Percentiles rank a stretch among this genome's conserved stretches.
phyloP scores from a whole-genome alignment of 2,797 vertebrate species.

The Astyanax mexicanus region DNA sequence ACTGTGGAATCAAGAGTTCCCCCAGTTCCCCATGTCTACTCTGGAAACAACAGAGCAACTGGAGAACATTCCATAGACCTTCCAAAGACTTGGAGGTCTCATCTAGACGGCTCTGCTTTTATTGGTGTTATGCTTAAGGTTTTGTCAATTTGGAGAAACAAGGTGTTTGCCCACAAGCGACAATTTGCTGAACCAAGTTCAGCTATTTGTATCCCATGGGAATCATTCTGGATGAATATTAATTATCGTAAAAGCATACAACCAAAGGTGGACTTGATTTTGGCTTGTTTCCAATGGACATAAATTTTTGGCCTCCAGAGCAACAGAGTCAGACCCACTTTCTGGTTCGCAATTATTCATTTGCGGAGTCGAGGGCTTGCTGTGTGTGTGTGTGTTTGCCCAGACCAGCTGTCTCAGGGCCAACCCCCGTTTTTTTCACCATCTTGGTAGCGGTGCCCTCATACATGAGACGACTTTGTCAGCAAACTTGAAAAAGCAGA shows the following conservation, averaged over 20 bases:
- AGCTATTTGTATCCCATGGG: neutral
- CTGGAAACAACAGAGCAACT: too few species aligned
- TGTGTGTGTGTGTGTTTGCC: neutral
- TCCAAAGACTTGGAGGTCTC: too few species aligned
- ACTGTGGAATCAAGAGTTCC: too few species aligned
- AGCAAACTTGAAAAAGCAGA: constrained; percentile 34
- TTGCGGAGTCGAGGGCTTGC: neutral
- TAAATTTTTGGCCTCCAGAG: constrained; percentile 26
- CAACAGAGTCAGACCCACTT: constrained; percentile 9
- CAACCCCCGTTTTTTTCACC: neutral
- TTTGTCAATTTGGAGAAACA: too few species aligned
- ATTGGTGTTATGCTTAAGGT: too few species aligned
- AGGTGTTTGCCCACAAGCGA: too few species aligned
- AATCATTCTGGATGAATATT: neutral
- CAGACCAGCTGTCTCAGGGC: neutral
- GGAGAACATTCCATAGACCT: too few species aligned
- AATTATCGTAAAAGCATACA: constrained; percentile 13
- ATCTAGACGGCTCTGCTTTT: too few species aligned
- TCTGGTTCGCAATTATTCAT: constrained; percentile 15
- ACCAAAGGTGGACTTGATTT: constrained; percentile 30
- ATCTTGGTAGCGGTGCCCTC: neutral
- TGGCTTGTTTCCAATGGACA: constrained; percentile 7
- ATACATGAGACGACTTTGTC: constrained; percentile 5
- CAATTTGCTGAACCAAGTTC: neutral
- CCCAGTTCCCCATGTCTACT: too few species aligned